Evolutionary conservation across 2,888 invertebrate genomes (phyloP).

Genomic region (Cryptus armator): DNA sequence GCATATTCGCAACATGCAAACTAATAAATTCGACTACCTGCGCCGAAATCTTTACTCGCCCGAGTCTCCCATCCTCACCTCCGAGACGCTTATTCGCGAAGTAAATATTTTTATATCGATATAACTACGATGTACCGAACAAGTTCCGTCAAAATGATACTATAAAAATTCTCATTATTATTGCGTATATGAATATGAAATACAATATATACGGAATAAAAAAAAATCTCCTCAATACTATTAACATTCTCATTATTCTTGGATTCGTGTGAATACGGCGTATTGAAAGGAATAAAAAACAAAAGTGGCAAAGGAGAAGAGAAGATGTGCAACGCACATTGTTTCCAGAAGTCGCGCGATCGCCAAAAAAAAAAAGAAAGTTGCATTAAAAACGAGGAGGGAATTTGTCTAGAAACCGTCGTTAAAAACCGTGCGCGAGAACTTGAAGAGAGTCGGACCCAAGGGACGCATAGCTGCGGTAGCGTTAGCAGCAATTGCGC

Average conservation of each 20-base stretch:
- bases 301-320: too few relatives aligned
- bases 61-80: conserved; percentile 27
- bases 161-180: too few relatives aligned
- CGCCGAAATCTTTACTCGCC: conserved; percentile 13
- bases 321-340: too few relatives aligned
- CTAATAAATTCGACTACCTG: conserved; percentile 75
- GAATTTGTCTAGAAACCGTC: background rate
- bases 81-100: conserved; percentile 34
- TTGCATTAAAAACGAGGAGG: background rate
- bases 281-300: too few relatives aligned
- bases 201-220: too few relatives aligned
- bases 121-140: background rate
- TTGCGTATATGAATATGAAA: too few relatives aligned
- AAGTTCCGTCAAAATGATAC: too few relatives aligned
- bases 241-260: too few relatives aligned
- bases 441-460: background rate
- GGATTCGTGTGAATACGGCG: too few relatives aligned
- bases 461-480: too few relatives aligned
- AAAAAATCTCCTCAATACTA: too few relatives aligned
- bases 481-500: too few relatives aligned
- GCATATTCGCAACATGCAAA: conserved; percentile 72
- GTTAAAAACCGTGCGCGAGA: background rate
- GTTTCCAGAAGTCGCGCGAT: background rate
- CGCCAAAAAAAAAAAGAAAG: background rate
- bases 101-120: background rate